Evolutionary conservation across 2,888 invertebrate genomes (phyloP).

Genomic region (Nomada flava): DNA sequence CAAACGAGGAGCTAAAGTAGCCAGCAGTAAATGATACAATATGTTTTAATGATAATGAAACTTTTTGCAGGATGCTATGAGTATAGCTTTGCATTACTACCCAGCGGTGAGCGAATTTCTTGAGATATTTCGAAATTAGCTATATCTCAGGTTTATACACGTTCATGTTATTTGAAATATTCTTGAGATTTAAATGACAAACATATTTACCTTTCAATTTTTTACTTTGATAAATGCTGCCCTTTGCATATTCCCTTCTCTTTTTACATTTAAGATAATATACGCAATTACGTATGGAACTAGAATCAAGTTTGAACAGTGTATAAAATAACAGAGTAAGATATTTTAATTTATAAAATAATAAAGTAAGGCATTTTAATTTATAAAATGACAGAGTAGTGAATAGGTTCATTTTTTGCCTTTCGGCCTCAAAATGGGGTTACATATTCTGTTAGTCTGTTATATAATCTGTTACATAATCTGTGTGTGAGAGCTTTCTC

Average conservation of each 20-base stretch:
- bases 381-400: neutral
- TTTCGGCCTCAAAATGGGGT: no score
- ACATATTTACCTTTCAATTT: neutral
- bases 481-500: no score
- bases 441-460: no score
- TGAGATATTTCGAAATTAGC: conserved; percentile 36
- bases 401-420: no score
- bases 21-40: neutral
- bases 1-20: neutral
- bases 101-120: conserved; percentile 69
- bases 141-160: neutral
- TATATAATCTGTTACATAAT: no score
- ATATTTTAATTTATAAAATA: conserved; percentile 7
- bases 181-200: neutral
- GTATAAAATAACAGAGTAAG: no score
- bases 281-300: no score
- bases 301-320: neutral
- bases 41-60: conserved; percentile 1
- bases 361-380: conserved; percentile 3
- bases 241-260: neutral
- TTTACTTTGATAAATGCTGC: neutral
- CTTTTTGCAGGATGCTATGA: conserved; percentile 62
- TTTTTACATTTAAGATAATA: no score
- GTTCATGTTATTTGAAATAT: neutral
- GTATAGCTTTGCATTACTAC: conserved; percentile 67